phyloP scores from a whole-genome alignment of 2,113 vertebrate species.

The Ciconia stormi region DNA sequence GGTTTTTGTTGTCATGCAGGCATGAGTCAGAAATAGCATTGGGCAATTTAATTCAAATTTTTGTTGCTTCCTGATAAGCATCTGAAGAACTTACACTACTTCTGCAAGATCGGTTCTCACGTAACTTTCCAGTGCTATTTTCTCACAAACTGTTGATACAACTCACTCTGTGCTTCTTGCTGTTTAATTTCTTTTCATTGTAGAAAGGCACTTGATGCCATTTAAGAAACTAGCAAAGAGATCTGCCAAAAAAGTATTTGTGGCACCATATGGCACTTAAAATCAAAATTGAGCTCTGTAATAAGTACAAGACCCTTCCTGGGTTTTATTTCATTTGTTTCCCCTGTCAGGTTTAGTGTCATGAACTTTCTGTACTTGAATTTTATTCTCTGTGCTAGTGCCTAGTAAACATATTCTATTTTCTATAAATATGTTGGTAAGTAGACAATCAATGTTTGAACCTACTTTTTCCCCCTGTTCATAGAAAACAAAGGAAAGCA shows the following conservation, averaged over 20 bases:
- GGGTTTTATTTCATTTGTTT: neutral
- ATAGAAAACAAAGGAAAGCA: neutral
- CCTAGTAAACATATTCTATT: neutral
- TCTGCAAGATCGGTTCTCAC: neutral
- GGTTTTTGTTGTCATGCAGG: neutral
- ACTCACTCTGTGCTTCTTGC: neutral
- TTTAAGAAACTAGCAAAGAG: neutral
- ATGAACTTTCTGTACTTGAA: neutral
- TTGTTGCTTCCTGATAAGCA: neutral
- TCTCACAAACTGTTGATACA: neutral
- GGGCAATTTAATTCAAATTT: neutral
- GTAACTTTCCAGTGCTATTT: neutral
- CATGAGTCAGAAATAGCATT: neutral
- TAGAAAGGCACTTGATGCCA: neutral
- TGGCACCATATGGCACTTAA: neutral
- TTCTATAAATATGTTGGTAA: neutral
- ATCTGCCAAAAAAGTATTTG: neutral
- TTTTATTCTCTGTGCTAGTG: neutral
- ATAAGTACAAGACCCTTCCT: neutral
- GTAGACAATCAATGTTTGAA: neutral
- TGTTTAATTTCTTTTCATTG: constrained; percentile 6
- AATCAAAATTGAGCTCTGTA: neutral
- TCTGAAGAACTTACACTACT: neutral
- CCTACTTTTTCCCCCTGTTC: neutral
- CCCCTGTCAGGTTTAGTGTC: neutral